These are phyloP conservation scores for Zaprionus lachaisei DNA, from an alignment of 1,140 invertebrate species.

Conservation along the genomic window DNA sequence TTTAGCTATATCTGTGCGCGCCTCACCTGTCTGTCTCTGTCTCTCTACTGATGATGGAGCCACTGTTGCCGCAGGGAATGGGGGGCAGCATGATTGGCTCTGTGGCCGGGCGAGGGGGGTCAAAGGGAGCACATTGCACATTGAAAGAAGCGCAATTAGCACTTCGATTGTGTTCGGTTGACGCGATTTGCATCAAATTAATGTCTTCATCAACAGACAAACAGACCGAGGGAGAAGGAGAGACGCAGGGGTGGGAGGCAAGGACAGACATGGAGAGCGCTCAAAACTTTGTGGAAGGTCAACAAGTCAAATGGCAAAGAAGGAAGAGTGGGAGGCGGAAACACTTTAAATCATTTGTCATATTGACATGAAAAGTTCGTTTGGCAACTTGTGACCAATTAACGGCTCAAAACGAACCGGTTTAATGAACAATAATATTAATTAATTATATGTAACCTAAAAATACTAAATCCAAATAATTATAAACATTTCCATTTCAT, in stretches of 20 bases:
- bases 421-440: not conserved
- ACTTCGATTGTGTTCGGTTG: slow-evolving; percentile 79
- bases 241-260: not conserved
- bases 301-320: not conserved
- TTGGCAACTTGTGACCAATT: not conserved
- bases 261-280: not conserved
- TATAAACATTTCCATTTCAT: too few relatives aligned
- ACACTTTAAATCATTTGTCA: slow-evolving; percentile 14
- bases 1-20: slow-evolving; percentile 12
- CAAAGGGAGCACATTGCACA: slow-evolving; percentile 28
- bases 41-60: slow-evolving; percentile 15
- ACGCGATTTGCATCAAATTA: slow-evolving; percentile 82
- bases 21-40: slow-evolving; percentile 12
- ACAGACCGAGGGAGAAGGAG: not conserved
- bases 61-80: slow-evolving; percentile 17
- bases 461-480: too few relatives aligned
- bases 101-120: not conserved
- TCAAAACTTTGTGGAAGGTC: slow-evolving; percentile 2
- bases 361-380: not conserved
- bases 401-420: not conserved
- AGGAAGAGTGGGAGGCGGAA: not conserved
- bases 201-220: slow-evolving; percentile 78
- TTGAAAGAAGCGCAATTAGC: slow-evolving; percentile 82
- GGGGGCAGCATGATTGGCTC: slow-evolving; percentile 55
- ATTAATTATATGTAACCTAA: too few relatives aligned